These are phyloP conservation scores for Sarcophaga rosellei DNA, from an alignment of 2,888 invertebrate species.

Conservation along the genomic window DNA sequence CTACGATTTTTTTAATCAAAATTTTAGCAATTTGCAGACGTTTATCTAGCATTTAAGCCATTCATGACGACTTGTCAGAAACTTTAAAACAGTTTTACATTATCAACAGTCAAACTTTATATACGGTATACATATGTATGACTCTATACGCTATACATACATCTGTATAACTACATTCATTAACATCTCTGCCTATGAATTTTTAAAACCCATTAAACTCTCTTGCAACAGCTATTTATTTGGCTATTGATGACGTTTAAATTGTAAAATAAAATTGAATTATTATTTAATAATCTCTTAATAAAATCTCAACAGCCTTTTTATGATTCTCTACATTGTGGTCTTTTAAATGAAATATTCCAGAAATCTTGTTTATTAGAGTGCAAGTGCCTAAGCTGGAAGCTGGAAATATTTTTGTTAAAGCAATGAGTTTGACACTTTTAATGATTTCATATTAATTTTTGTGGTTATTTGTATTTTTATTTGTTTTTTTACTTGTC, in stretches of 20 bases:
- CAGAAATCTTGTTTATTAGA: too few species aligned
- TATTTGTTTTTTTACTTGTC: neutral
- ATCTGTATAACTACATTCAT: neutral
- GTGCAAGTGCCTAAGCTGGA: neutral
- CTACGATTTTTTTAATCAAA: too few species aligned
- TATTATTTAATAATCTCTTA: conserved; percentile 54
- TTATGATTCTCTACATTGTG: neutral
- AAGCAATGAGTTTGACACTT: conserved; percentile 29
- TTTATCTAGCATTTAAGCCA: too few species aligned
- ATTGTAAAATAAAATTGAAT: conserved; percentile 40
- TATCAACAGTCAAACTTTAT: too few species aligned
- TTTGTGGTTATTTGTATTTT: conserved; percentile 28
- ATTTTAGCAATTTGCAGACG: too few species aligned
- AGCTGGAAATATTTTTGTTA: neutral
- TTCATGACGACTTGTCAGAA: too few species aligned
- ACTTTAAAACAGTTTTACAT: too few species aligned
- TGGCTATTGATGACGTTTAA: conserved; percentile 40
- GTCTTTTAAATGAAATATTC: too few species aligned
- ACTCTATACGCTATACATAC: too few species aligned
- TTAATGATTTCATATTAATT: conserved; percentile 31
- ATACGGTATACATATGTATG: neutral
- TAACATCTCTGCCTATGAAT: neutral
- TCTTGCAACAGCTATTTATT: conserved; percentile 34
- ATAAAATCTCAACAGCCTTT: neutral
- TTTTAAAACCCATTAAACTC: conserved; percentile 12